Conservation (phyloP, 2,888 invertebrate genomes). For the Eristalis arbustorum region DNA sequence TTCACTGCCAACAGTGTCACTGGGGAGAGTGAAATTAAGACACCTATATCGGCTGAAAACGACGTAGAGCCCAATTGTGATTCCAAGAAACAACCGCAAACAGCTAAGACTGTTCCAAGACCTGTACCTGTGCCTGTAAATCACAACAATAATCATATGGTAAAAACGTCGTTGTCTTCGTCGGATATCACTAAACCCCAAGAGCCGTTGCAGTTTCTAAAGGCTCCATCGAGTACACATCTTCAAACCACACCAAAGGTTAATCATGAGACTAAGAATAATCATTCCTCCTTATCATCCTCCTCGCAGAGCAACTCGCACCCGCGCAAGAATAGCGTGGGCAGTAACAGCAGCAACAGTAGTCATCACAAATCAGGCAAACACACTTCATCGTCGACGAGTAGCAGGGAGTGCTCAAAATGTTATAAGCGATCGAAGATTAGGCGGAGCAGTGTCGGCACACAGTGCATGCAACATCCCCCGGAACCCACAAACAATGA, state of each 20-base stretch:
- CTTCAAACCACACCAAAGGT: slow-evolving; percentile 56
- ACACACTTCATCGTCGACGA: slow-evolving; percentile 74
- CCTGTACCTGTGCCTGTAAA: slow-evolving; percentile 48
- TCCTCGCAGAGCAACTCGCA: slow-evolving; percentile 71
- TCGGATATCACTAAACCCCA: slow-evolving; percentile 56
- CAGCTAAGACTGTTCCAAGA: slow-evolving; percentile 26
- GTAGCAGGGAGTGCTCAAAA: slow-evolving; percentile 82
- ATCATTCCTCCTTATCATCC: slow-evolving; percentile 72
- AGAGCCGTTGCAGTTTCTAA: slow-evolving; percentile 42
- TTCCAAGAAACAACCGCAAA: slow-evolving; percentile 45
- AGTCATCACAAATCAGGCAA: slow-evolving; percentile 72
- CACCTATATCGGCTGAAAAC: slow-evolving; percentile 8
- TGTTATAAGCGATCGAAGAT: slow-evolving; percentile 87
- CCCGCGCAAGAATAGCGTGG: slow-evolving; percentile 69
- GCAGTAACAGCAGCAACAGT: slow-evolving; percentile 60
- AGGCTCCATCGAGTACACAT: slow-evolving; percentile 29
- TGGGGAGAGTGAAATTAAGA: slow-evolving; percentile 6
- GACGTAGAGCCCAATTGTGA: slow-evolving; percentile 61
- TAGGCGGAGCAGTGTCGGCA: slow-evolving; percentile 86
- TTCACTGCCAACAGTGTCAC: slow-evolving; percentile 71
- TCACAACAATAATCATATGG: slow-evolving; percentile 55
- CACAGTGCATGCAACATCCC: slow-evolving; percentile 82
- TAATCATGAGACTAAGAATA: slow-evolving; percentile 65
- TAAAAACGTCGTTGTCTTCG: slow-evolving; percentile 31
- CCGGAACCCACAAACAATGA: slow-evolving; percentile 70